phyloP scores from a whole-genome alignment of 2,113 vertebrate species.

The Siphamia tubifer region DNA sequence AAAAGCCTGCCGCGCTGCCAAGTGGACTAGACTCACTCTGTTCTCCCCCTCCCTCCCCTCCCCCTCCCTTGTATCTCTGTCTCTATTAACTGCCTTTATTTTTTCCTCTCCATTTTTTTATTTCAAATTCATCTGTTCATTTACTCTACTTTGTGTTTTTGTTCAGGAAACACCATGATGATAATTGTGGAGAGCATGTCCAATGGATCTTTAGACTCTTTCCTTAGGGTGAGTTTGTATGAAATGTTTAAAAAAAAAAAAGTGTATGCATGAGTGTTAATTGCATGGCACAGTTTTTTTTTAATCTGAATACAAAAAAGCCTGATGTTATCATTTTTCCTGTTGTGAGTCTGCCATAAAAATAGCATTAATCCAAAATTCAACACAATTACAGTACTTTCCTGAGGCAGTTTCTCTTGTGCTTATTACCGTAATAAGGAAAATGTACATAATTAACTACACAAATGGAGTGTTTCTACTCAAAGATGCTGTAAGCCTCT shows the following conservation, averaged over 20 bases:
- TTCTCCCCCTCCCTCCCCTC: background rate
- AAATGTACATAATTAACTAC: conserved; percentile 50
- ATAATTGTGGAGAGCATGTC: conserved; percentile 91
- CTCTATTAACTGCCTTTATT: conserved; percentile 32
- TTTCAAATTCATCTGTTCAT: background rate
- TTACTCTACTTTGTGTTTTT: background rate
- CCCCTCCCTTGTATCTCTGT: background rate
- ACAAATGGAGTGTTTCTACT: conserved; percentile 45
- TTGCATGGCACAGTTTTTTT: background rate
- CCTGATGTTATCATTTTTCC: background rate
- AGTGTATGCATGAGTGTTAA: background rate
- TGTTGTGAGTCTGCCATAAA: conserved; percentile 1
- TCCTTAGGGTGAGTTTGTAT: conserved; percentile 87
- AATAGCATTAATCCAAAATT: background rate
- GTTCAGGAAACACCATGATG: conserved; percentile 92
- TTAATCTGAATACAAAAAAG: background rate
- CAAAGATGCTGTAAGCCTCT: conserved; percentile 36
- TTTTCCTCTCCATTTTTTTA: conserved; percentile 1
- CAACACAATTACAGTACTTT: background rate
- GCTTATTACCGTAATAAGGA: conserved; percentile 33
- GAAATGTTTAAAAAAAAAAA: too few relatives aligned
- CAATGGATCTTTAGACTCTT: conserved; percentile 89
- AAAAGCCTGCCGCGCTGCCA: conserved; percentile 49
- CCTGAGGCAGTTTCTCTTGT: conserved; percentile 1
- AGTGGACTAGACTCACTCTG: conserved; percentile 47